Evolutionary conservation across 2,797 vertebrate genomes (phyloP).

Genomic region (Sus cebifrons): DNA sequence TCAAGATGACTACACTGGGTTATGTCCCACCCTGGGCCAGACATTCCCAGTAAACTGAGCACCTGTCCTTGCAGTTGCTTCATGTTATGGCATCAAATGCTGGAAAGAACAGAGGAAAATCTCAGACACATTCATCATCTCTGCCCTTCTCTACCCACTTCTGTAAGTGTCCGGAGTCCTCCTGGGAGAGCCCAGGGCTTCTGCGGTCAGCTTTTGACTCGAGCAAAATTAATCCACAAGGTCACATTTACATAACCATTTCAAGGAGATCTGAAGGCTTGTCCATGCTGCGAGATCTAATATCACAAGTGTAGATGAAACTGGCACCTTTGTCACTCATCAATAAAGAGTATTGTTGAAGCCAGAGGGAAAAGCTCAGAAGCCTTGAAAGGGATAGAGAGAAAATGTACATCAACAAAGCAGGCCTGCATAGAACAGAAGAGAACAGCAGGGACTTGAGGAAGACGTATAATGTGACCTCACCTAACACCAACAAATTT

Average conservation of each 20-base stretch:
- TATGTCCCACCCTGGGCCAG: conserved; percentile 83
- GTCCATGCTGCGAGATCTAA: background rate
- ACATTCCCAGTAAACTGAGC: conserved; percentile 81
- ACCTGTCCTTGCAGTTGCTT: conserved; percentile 79
- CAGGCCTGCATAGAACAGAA: background rate
- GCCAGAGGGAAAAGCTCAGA: background rate
- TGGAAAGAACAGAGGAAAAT: background rate
- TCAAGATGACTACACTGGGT: conserved; percentile 84
- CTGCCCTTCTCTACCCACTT: background rate
- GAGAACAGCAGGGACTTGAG: background rate
- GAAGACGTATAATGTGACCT: background rate
- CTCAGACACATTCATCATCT: background rate
- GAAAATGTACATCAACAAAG: background rate
- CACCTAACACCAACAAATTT: conserved; percentile 6
- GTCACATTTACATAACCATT: conserved; percentile 55
- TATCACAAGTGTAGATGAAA: background rate
- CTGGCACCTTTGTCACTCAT: background rate
- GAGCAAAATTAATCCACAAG: conserved; percentile 57
- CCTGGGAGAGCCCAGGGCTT: conserved; percentile 60
- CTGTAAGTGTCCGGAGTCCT: conserved; percentile 54
- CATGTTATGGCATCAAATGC: conserved; percentile 23
- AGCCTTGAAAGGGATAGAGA: background rate
- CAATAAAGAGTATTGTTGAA: background rate
- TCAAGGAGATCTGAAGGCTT: conserved; percentile 57
- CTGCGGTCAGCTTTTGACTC: conserved; percentile 55